Evolutionary conservation across 2,797 vertebrate genomes (phyloP).

Genomic region (Graptemys geographica): DNA sequence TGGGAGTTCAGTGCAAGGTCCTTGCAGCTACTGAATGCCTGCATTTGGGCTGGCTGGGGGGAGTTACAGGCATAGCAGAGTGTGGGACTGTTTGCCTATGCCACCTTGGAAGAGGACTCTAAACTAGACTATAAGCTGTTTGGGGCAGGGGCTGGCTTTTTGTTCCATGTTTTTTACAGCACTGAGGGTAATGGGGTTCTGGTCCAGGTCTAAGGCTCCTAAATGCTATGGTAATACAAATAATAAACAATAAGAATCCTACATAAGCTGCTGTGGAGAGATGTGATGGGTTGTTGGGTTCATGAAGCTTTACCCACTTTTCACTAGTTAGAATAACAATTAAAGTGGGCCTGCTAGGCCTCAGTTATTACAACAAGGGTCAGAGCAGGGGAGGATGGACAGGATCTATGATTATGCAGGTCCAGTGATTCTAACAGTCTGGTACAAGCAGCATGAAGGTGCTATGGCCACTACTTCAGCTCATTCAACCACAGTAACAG

Average conservation of each 20-base stretch:
- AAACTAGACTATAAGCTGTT: background rate
- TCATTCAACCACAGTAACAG: background rate
- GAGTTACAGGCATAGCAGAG: background rate
- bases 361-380: background rate
- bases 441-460: accelerated
- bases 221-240: background rate
- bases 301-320: background rate
- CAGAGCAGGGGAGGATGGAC: background rate
- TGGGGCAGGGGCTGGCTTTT: background rate
- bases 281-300: background rate
- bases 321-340: background rate
- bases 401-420: background rate
- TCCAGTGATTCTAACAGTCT: background rate
- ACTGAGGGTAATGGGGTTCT: background rate
- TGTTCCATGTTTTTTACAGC: background rate
- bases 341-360: background rate
- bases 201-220: background rate
- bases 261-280: background rate
- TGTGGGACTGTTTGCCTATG: background rate
- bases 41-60: background rate
- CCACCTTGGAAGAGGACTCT: background rate
- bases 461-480: background rate
- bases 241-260: background rate
- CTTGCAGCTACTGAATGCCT: background rate
- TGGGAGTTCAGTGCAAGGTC: background rate